Base-by-base conservation (phyloP, 2,888 invertebrate genomes). In the Globia sparganii region DNA sequence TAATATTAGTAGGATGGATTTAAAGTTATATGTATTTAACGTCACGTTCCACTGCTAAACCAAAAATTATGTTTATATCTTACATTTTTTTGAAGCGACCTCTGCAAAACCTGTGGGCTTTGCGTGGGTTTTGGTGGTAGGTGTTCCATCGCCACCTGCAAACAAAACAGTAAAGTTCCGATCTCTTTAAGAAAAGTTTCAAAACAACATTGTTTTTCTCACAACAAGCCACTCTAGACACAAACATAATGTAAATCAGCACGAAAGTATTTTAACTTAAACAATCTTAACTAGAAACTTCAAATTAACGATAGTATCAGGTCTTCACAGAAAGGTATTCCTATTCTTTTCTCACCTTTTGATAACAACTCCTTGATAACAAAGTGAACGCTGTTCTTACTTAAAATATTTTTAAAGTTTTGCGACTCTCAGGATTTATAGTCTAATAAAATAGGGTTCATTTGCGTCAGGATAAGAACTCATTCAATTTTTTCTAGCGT, bases 361-460 rank as follows among this genome's bases (percentile, higher is more conserved):
- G 77, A 78, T 83, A 78, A 82, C 58, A 79, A 79, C 31, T 70
- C n/a, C 56, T 72, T 72, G 85, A 82, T 80, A 85, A 79, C 49
- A 77, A 70, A 62, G 69, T 11, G 46, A 80, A 71, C 21, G 13
- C 11, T 56, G 25, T 74, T 70, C 59, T 80, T 28, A 68, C 66
- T 75, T 72, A 61, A 87, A 82, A 76, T 75, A 87, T 75, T 81
- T 86, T 84, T 18, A 70, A 84, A 86, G 75, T 78, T 78, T 21
- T 68, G 67, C 61, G 59, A 37, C 70, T 81, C 72, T 28, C 66
- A 62, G 71, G 67, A 86, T 86, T 86, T 81, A 80, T 72, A 59
- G 64, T 68, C 46, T 72, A 64, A 82, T 83, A 84, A 88, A 88
- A 71, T 69, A 74, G 62, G 65, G 62, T 74, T 58, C 28, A 59